Conservation (phyloP, 2,888 invertebrate genomes). For the Sminthurinus aureus region DNA sequence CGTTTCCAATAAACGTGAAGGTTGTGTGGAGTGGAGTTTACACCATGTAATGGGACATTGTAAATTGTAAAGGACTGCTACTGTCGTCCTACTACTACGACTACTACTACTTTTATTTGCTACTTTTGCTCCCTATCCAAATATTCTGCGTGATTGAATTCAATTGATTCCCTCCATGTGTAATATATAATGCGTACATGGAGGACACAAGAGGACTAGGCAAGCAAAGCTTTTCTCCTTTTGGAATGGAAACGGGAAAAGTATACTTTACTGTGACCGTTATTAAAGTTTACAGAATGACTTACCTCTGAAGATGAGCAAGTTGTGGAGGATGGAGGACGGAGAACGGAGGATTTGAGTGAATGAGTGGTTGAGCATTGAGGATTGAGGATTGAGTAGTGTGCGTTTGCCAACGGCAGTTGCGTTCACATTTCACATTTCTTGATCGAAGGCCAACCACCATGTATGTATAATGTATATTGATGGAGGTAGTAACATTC, state of each 20-base stretch:
- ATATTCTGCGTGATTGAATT: background rate
- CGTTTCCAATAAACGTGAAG: background rate
- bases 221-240: background rate
- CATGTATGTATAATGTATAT: too few relatives aligned
- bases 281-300: constrained; percentile 9
- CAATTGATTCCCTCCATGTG: background rate
- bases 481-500: background rate
- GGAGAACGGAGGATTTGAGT: background rate
- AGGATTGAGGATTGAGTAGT: background rate
- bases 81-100: too few relatives aligned
- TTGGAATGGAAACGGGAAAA: background rate
- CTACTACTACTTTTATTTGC: too few relatives aligned
- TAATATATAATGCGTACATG: too few relatives aligned
- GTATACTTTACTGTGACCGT: background rate
- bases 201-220: background rate
- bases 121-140: background rate
- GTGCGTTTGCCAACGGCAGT: background rate
- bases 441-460: background rate
- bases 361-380: background rate
- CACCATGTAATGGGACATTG: background rate
- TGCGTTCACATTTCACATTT: background rate
- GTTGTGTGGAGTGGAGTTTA: background rate
- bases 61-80: too few relatives aligned
- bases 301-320: background rate
- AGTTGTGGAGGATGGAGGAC: background rate